Conservation (phyloP, 1,140 invertebrate genomes). For the Venturia canescens region DNA sequence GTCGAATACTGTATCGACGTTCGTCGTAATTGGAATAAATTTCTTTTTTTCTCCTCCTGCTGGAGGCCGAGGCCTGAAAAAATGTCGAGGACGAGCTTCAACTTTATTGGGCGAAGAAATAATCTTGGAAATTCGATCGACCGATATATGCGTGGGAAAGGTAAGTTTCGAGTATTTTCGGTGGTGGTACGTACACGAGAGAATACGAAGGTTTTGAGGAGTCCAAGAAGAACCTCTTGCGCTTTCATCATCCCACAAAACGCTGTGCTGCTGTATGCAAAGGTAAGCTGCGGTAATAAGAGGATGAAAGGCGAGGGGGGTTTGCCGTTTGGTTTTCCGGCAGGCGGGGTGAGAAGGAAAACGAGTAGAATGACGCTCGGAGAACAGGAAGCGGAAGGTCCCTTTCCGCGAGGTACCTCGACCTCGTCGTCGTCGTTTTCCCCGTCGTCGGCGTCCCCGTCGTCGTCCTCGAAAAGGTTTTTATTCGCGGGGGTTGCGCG, state of each 20-base stretch:
- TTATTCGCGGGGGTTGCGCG: not conserved
- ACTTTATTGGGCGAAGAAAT: too few relatives aligned
- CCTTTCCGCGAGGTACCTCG: not conserved
- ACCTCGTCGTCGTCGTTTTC: not conserved
- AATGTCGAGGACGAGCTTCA: not conserved
- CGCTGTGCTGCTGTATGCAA: not conserved
- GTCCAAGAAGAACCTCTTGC: not conserved
- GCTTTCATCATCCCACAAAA: not conserved
- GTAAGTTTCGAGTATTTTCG: not conserved
- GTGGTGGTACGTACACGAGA: not conserved
- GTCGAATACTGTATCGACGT: not conserved
- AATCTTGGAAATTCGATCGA: not conserved
- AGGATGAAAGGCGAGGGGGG: not conserved
- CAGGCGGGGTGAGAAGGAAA: slow-evolving; percentile 10
- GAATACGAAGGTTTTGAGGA: not conserved
- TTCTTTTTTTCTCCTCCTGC: not conserved
- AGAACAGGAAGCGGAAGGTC: slow-evolving; percentile 40
- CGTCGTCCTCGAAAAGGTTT: slow-evolving; percentile 12
- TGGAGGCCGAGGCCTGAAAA: not conserved
- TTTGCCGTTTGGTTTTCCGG: slow-evolving; percentile 13
- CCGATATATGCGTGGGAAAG: not conserved
- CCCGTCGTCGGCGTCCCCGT: not conserved
- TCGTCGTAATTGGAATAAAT: not conserved
- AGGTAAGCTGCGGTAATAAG: slow-evolving; percentile 25
- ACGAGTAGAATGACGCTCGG: slow-evolving; percentile 10